Conservation (phyloP, 2,113 vertebrate genomes). For the Heterochromis multidens region DNA sequence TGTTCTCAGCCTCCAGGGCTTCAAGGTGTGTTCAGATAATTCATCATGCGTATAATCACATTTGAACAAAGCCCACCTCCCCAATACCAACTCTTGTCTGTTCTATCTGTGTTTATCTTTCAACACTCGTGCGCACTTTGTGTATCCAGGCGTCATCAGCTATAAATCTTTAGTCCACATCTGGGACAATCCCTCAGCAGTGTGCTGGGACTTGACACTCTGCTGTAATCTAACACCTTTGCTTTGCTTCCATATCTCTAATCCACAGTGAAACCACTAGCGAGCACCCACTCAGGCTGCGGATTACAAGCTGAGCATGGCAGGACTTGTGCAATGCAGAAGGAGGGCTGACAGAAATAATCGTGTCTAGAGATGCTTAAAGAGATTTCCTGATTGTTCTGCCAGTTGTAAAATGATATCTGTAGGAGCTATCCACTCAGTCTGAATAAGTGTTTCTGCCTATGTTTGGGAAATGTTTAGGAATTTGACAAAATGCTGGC, state of each 20-base stretch:
- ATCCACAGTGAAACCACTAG: slow-evolving; percentile 6
- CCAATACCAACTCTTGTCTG: neutral
- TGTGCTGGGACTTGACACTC: slow-evolving; percentile 38
- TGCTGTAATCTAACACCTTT: slow-evolving; percentile 40
- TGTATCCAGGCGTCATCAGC: slow-evolving; percentile 3
- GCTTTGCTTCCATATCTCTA: slow-evolving; percentile 28
- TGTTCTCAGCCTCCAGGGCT: slow-evolving; percentile 15
- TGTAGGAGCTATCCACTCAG: neutral
- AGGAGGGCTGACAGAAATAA: neutral
- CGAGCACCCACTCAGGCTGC: neutral
- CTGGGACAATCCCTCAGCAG: slow-evolving; percentile 14
- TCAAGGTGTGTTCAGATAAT: slow-evolving; percentile 27
- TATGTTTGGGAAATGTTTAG: neutral
- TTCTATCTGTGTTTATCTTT: neutral
- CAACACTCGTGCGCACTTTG: neutral
- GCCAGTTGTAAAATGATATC: slow-evolving; percentile 43
- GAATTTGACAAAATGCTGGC: neutral
- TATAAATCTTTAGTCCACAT: slow-evolving; percentile 47
- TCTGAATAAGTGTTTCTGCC: neutral
- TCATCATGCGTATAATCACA: slow-evolving; percentile 33
- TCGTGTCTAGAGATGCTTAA: slow-evolving; percentile 28
- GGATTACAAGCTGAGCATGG: slow-evolving; percentile 39
- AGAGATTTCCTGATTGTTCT: slow-evolving; percentile 15
- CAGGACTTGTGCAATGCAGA: slow-evolving; percentile 40
- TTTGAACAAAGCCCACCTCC: neutral